Evolutionary conservation across 2,113 vertebrate genomes (phyloP).

Genomic region (Macroglossus sobrinus): DNA sequence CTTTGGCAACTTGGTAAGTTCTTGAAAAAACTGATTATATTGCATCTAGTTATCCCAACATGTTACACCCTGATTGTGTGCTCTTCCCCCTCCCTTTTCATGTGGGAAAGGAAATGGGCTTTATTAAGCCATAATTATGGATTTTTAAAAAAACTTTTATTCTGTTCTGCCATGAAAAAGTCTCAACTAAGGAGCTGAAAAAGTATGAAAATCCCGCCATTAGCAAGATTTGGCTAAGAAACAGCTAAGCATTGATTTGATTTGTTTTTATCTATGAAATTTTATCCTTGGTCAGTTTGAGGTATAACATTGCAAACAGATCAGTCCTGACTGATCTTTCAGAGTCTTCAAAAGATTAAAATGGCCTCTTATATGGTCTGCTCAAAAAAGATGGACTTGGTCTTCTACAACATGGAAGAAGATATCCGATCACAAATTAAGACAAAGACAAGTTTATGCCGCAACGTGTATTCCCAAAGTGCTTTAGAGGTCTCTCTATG

Average conservation of each 20-base stretch:
- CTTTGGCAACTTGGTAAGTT: not conserved
- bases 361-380: not conserved
- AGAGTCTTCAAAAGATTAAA: not conserved
- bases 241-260: not conserved
- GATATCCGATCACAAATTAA: not conserved
- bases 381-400: not conserved
- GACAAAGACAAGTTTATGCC: not conserved
- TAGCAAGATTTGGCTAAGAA: not conserved
- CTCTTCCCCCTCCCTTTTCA: not conserved
- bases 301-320: not conserved
- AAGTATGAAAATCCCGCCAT: not conserved
- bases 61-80: not conserved
- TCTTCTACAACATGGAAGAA: not conserved
- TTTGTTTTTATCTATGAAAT: not conserved
- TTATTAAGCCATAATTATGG: not conserved
- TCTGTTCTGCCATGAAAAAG: not conserved
- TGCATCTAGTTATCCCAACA: not conserved
- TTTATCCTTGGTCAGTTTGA: constrained; percentile 1
- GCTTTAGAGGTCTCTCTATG: not conserved
- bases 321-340: not conserved
- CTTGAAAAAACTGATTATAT: not conserved
- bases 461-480: not conserved
- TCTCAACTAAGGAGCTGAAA: not conserved
- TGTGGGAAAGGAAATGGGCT: not conserved
- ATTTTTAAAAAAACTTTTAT: not conserved